Evolutionary conservation across 2,797 vertebrate genomes (phyloP).

Genomic region (Catharus ustulatus): DNA sequence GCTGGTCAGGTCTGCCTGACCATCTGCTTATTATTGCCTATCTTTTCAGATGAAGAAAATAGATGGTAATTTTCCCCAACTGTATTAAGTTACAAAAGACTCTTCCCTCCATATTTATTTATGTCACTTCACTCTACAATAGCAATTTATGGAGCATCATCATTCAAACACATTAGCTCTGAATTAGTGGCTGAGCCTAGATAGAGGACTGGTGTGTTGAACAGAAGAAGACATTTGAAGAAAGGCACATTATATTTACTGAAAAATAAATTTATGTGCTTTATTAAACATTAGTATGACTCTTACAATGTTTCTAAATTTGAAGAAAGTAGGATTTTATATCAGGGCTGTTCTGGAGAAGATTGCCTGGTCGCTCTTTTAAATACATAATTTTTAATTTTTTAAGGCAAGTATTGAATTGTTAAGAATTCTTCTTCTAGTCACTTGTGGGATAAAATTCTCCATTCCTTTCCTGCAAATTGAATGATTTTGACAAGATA

Average conservation of each 20-base stretch:
- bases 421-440: background rate
- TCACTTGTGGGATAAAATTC: background rate
- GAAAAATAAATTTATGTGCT: background rate
- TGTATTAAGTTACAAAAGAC: background rate
- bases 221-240: background rate
- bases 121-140: fast-evolving
- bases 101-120: background rate
- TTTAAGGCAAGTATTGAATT: background rate
- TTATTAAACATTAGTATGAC: background rate
- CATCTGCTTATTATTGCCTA: background rate
- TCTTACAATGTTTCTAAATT: background rate
- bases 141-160: background rate
- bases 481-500: constrained; percentile 10
- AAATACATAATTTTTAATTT: background rate
- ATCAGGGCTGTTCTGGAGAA: background rate
- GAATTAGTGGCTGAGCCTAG: background rate
- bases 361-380: background rate
- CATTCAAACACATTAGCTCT: background rate
- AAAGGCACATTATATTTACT: background rate
- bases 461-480: background rate
- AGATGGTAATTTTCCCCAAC: background rate
- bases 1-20: background rate
- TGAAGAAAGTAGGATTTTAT: background rate
- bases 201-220: too few species aligned
- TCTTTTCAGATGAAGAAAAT: background rate